Base-by-base conservation (phyloP, 1,140 invertebrate species). In the Maconellicoccus hirsutus region DNA sequence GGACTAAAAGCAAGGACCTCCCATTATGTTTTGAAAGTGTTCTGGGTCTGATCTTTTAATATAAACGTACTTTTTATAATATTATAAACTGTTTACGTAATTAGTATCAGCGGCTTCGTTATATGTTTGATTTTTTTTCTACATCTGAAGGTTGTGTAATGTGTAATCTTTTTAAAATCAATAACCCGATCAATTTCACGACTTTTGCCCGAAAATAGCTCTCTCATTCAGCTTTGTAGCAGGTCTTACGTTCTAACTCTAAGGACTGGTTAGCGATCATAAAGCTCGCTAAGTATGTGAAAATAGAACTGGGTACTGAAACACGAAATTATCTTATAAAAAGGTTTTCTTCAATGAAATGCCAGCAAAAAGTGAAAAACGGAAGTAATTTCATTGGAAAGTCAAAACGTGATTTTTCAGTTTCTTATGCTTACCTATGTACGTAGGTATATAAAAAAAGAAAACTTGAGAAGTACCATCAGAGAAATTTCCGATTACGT, bases 31-130 rank as follows among this genome's bases (percentile, higher is more conserved):
- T 66, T 66, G 61, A 66, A 26, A 66, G 61, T 66, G 61, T 66
- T 66, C 61, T 66, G 61, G 61, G 61, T 66, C 61, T 66, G 61
- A 23, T 66, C 61, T 66, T 66, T 66, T 66, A 66, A 66, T 66
- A 66, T 66, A 66, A 66, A 66, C 61, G 61, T 66, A 66, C 25
- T 66, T 66, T 66, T 66, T 66, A 23, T 66, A 66, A 66, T 66
- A 25, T 66, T 66, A 66, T 66, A 66, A 66, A 66, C 61, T 66
- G 61, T 66, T 66, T 66, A 66, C 25, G 61, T 66, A 66, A 66
- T 66, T 66, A 66, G 61, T 66, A 66, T 26, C 52, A 23, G 61
- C 61, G 61, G 61, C 61, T 66, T 66, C 61, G 61, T 66, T 66
- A 25, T 66, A 25, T 16, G 42, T 52, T 52, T 52, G 42, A 52